phyloP scores from a whole-genome alignment of 2,113 vertebrate genomes.

The Arizona elegans region DNA sequence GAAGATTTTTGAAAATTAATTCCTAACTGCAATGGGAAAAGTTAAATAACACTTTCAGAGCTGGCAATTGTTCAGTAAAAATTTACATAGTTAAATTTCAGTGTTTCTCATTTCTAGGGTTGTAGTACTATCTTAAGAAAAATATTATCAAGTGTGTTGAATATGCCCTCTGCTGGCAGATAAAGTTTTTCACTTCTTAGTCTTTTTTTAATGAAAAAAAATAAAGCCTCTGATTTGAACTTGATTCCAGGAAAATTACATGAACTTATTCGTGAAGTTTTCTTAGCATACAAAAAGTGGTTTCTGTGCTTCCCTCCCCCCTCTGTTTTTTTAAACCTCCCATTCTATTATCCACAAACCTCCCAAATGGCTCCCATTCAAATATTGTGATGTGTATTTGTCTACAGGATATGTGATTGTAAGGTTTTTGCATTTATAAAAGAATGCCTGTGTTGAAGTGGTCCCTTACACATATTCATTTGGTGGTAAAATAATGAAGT shows the following conservation, averaged over 20 bases:
- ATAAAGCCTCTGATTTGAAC: background rate
- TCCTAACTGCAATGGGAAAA: background rate
- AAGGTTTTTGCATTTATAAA: background rate
- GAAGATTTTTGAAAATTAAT: background rate
- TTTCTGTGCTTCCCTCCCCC: background rate
- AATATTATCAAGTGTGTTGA: constrained; percentile 48
- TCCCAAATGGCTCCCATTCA: background rate
- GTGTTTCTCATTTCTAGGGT: background rate
- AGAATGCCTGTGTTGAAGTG: background rate
- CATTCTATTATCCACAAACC: background rate
- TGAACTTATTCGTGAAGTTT: background rate
- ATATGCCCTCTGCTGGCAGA: constrained; percentile 78
- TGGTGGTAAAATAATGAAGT: background rate
- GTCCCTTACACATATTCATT: background rate
- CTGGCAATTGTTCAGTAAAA: background rate
- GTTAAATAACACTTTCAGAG: rapidly evolving
- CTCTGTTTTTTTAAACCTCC: background rate
- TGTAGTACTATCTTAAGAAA: constrained; percentile 6
- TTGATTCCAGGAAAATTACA: background rate
- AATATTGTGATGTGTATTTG: background rate
- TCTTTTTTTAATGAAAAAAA: background rate
- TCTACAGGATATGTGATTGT: background rate
- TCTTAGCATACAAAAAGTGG: background rate
- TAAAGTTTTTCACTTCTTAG: constrained; percentile 43
- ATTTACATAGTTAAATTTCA: constrained; percentile 19